phyloP scores from a whole-genome alignment of 2,888 invertebrate genomes.

The Prenolepis imparis region DNA sequence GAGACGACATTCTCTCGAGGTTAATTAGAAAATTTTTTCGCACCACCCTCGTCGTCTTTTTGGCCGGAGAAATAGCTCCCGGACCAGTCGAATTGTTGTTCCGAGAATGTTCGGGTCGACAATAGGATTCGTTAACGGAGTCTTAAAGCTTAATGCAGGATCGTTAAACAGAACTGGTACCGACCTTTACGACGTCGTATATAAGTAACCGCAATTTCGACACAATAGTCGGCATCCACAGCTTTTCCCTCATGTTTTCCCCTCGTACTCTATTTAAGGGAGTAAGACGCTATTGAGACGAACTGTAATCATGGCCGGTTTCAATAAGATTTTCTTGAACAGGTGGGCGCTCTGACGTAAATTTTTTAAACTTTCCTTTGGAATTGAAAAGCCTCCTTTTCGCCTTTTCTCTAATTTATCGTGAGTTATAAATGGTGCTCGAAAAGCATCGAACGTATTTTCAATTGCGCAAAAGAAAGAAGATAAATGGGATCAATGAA shows the following conservation, averaged over 20 bases:
- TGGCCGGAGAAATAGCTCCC: not conserved
- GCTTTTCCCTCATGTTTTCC: not conserved
- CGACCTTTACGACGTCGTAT: conserved; percentile 23
- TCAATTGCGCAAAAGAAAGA: conserved; percentile 4
- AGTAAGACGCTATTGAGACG: conserved; percentile 25
- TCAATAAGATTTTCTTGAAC: not conserved
- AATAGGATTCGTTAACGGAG: conserved; percentile 38
- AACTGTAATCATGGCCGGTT: not conserved
- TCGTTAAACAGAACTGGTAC: conserved; percentile 29
- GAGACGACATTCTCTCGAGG: not conserved
- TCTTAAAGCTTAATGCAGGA: conserved; percentile 33
- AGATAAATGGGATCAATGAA: conserved; percentile 26
- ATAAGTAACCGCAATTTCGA: conserved; percentile 19
- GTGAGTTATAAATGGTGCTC: conserved; percentile 7
- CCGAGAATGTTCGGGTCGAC: not conserved
- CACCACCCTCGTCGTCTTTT: not conserved
- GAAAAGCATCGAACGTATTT: conserved; percentile 1
- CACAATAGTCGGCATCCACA: conserved; percentile 17
- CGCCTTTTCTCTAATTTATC: not conserved
- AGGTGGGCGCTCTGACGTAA: not conserved
- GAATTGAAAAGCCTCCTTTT: not conserved
- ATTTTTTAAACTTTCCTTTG: not conserved
- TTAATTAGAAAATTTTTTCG: conserved; percentile 44
- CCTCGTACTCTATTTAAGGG: not conserved
- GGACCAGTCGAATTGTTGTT: conserved; percentile 10